A percentile compares a stretch with the other conserved stretches of the same genome.
Conservation (phyloP, 2,888 invertebrate species). For the Microplitis manilae region DNA sequence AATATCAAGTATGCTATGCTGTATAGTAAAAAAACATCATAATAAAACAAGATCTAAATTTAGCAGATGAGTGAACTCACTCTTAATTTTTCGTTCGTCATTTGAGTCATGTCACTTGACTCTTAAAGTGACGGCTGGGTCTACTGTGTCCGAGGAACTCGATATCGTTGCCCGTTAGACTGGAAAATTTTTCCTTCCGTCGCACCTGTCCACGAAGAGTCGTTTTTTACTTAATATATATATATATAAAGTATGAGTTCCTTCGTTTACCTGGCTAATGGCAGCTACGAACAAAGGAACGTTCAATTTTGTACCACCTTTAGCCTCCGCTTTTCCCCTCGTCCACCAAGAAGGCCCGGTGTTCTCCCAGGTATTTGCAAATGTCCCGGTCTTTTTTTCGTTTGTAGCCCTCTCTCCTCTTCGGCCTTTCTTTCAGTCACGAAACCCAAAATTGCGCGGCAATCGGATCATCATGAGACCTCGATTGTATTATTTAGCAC, state of each 20-base stretch:
- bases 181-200: conserved; percentile 51
- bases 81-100: neutral
- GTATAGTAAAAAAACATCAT: neutral
- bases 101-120: conserved; percentile 17
- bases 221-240: conserved; percentile 25
- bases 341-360: conserved; percentile 8
- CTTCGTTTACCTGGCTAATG: conserved; percentile 36
- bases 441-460: neutral
- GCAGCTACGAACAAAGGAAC: conserved; percentile 56
- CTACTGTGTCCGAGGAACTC: conserved; percentile 25
- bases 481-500: neutral
- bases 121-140: conserved; percentile 2
- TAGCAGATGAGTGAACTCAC: neutral
- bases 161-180: conserved; percentile 39
- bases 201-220: conserved; percentile 50
- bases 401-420: neutral
- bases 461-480: neutral
- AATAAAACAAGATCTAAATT: neutral
- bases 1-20: neutral
- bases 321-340: conserved; percentile 26
- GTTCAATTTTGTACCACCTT: conserved; percentile 53
- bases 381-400: conserved; percentile 11
- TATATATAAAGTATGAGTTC: conserved; percentile 45
- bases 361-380: conserved; percentile 14
- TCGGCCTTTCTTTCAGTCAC: neutral